Base-by-base conservation (phyloP, 2,888 invertebrate genomes). In the Pheosia gnoma region DNA sequence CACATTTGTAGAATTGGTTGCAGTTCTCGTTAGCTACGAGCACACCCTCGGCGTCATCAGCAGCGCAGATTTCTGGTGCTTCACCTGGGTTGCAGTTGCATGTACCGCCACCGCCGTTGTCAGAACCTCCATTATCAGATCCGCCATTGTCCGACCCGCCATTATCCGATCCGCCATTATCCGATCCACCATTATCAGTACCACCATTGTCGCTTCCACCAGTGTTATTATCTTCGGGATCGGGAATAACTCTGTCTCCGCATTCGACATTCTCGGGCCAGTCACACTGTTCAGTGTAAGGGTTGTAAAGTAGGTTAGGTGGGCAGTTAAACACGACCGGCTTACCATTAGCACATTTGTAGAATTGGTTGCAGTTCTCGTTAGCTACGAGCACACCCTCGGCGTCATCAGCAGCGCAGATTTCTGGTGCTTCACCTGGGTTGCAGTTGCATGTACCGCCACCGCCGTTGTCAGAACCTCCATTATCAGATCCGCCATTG, bases 311-410 rank as follows among this genome's bases (percentile, higher is more conserved):
- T 0, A 84, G 75, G 38, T 57, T 66, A 5, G 41, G 49, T 6
- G 65, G 64, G 58, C 86, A 86, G 8, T 54, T 58, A 0, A 75
- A n/a, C 0, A 69, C 66, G 0, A 84, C 74, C 0, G 84, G 81
- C 9, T 37, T 58, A 0, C 85, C 83, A 3, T 71, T 37, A 8
- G 57, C 61, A 9, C 86, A 86, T 25, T 74, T 71, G 64, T 84
- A 86, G 70, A 81, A 86, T 59, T 82, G 71, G 58, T 82, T 80
- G 62, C 86, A 86, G 58, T 80, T 77, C 64, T 84, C 80, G 49
- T 85, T 80, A 25, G 82, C 83, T 0, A 85, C 69, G 1, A 83
- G 65, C 4, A 71, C 58, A 7, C 83, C 80, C 7, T 79, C 75
- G 4, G 83, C 81, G 1, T 67, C 75, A 0, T 68, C 62, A 39